Percentiles rank a stretch among this genome's conserved stretches.
These are phyloP conservation scores for Bolinopsis microptera DNA, from an alignment of 37 sponge, comb jelly and placozoan species.

Conservation along the genomic window DNA sequence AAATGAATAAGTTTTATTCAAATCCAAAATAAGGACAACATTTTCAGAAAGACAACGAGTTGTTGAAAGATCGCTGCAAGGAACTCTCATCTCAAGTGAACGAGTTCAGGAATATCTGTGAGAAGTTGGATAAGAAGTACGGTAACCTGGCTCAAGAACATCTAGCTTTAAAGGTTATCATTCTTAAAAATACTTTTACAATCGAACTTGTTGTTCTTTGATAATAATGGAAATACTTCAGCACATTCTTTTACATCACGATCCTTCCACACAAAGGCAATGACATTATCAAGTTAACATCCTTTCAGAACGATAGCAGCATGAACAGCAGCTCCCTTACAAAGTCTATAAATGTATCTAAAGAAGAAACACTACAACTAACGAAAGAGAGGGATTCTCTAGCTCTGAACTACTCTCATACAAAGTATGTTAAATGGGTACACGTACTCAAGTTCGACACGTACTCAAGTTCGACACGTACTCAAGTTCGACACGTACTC, in stretches of 20 bases:
- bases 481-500: no score
- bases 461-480: no score
- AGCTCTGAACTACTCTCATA: background rate
- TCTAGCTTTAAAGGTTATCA: conserved; percentile 29
- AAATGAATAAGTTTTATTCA: no score
- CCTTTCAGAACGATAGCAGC: background rate
- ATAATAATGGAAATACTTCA: background rate
- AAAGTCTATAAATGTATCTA: background rate
- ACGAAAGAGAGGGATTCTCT: conserved; percentile 37
- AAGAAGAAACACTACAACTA: background rate
- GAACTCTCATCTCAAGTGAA: background rate
- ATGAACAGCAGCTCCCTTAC: background rate
- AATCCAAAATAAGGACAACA: no score
- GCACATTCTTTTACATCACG: no score
- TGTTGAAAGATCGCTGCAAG: background rate
- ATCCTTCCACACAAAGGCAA: no score
- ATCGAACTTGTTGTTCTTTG: background rate
- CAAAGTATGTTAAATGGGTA: background rate
- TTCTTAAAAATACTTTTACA: no score
- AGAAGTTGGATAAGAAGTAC: conserved; percentile 3
- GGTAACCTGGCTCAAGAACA: conserved; percentile 20
- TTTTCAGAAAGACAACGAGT: conserved; percentile 32
- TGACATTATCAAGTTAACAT: no score
- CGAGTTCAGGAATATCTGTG: background rate
- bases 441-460: no score